Evolutionary conservation across 2,113 vertebrate species (phyloP).

Genomic region (Pachyramphus minor): DNA sequence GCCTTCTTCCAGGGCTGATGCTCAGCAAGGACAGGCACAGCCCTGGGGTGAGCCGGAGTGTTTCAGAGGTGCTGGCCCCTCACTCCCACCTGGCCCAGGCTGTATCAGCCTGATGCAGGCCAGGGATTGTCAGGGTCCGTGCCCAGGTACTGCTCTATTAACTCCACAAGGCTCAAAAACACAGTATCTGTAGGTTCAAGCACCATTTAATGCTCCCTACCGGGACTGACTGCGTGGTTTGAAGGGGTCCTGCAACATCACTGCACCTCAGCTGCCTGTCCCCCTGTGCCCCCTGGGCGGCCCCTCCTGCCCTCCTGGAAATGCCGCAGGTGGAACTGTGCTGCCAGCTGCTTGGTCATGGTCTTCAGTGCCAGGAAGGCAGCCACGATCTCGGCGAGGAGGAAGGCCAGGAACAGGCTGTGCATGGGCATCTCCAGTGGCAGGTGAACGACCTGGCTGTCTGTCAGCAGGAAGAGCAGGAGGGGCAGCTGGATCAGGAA

Average conservation of each 20-base stretch:
- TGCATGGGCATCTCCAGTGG: slow-evolving; percentile 78
- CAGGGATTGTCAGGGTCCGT: accelerated
- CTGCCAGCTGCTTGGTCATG: slow-evolving; percentile 77
- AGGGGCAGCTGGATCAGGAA: slow-evolving; percentile 82
- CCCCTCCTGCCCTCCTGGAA: slow-evolving; percentile 38
- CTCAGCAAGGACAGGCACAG: neutral
- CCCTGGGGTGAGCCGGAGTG: accelerated
- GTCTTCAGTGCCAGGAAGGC: slow-evolving; percentile 73
- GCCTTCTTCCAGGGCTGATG: neutral
- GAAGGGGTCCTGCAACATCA: neutral
- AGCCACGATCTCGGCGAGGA: slow-evolving; percentile 67
- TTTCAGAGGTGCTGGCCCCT: neutral
- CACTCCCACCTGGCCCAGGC: neutral
- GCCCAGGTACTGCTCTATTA: accelerated
- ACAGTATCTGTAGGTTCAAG: accelerated
- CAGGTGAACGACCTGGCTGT: slow-evolving; percentile 71
- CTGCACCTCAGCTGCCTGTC: neutral
- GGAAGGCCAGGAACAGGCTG: slow-evolving; percentile 75
- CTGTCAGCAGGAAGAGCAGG: slow-evolving; percentile 83
- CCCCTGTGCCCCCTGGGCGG: accelerated
- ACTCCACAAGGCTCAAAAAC: neutral
- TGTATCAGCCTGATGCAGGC: too few species aligned
- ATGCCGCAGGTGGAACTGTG: slow-evolving; percentile 77
- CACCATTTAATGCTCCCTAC: neutral
- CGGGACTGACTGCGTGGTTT: accelerated